Evolutionary conservation across 2,888 invertebrate genomes (phyloP).

Genomic region (Noctua janthina): DNA sequence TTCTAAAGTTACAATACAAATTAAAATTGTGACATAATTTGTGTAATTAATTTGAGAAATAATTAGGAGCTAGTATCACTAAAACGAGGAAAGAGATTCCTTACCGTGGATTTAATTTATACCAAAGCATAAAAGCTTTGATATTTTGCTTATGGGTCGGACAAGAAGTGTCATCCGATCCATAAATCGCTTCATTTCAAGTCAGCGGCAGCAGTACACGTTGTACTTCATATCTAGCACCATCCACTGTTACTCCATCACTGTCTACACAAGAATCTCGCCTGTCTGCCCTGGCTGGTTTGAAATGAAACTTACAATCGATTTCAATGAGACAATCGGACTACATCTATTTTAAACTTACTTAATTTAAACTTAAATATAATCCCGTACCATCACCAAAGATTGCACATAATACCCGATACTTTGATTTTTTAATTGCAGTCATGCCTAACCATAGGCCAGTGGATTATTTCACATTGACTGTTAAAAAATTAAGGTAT

Average conservation of each 20-base stretch:
- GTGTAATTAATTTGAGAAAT: slow-evolving; percentile 86
- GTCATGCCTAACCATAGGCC: slow-evolving; percentile 85
- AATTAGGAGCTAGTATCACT: slow-evolving; percentile 91
- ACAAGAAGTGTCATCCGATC: slow-evolving; percentile 88
- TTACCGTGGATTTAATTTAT: slow-evolving; percentile 81
- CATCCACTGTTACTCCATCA: slow-evolving; percentile 71
- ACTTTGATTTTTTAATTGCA: slow-evolving; percentile 91
- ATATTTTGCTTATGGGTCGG: slow-evolving; percentile 81
- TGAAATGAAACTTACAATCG: slow-evolving; percentile 86
- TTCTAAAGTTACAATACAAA: slow-evolving; percentile 83
- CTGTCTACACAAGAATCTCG: slow-evolving; percentile 65
- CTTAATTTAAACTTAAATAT: slow-evolving; percentile 82
- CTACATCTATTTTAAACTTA: slow-evolving; percentile 78
- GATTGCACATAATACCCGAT: slow-evolving; percentile 97
- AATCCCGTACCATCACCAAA: slow-evolving; percentile 92
- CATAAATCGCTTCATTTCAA: slow-evolving; percentile 88
- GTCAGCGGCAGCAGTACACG: slow-evolving; percentile 75
- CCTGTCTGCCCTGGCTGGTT: slow-evolving; percentile 79
- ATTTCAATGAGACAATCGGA: slow-evolving; percentile 76
- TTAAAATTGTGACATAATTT: slow-evolving; percentile 89
- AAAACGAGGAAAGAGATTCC: slow-evolving; percentile 89
- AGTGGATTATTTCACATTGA: slow-evolving; percentile 80
- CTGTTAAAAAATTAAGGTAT: slow-evolving; percentile 89
- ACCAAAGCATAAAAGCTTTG: slow-evolving; percentile 74
- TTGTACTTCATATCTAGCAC: slow-evolving; percentile 79